Evolutionary conservation across 2,888 invertebrate species (phyloP).

Genomic region (Dromius quadrimaculatus): DNA sequence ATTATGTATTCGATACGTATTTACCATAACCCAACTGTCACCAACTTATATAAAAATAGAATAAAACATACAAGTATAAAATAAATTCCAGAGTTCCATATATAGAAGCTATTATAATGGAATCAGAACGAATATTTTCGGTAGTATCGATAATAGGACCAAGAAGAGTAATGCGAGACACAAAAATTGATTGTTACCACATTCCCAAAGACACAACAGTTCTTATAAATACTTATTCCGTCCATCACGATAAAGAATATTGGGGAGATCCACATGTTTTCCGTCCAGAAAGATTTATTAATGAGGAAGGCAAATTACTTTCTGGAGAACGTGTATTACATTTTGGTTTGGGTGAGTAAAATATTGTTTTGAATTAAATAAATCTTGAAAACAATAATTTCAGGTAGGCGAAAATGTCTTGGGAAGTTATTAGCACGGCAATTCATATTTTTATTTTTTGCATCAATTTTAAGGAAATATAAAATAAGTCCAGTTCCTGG

Average conservation of each 20-base stretch:
- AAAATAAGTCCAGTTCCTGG: constrained; percentile 66
- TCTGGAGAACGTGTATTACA: constrained; percentile 61
- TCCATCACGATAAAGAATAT: constrained; percentile 70
- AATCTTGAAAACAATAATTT: constrained; percentile 57
- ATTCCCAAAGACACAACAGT: constrained; percentile 64
- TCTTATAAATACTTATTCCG: constrained; percentile 65
- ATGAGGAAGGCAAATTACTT: constrained; percentile 61
- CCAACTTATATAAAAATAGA: too few relatives aligned
- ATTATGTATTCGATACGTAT: too few relatives aligned
- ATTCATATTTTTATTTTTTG: constrained; percentile 73
- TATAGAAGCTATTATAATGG: constrained; percentile 69
- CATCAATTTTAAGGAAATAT: constrained; percentile 72
- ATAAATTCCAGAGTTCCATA: constrained; percentile 67
- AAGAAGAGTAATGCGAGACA: constrained; percentile 69
- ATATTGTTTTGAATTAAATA: too few relatives aligned
- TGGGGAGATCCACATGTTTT: constrained; percentile 75
- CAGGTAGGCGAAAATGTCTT: constrained; percentile 75
- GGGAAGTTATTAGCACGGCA: constrained; percentile 75
- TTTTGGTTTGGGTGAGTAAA: constrained; percentile 64
- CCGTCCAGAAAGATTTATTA: constrained; percentile 75
- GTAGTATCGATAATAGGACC: constrained; percentile 68
- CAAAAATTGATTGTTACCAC: constrained; percentile 69
- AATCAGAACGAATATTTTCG: constrained; percentile 67
- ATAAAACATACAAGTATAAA: too few relatives aligned
- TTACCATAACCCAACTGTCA: too few relatives aligned